Evolutionary conservation across 92 coral and sea anemone genomes (phyloP).

Genomic region (Montipora capitata): DNA sequence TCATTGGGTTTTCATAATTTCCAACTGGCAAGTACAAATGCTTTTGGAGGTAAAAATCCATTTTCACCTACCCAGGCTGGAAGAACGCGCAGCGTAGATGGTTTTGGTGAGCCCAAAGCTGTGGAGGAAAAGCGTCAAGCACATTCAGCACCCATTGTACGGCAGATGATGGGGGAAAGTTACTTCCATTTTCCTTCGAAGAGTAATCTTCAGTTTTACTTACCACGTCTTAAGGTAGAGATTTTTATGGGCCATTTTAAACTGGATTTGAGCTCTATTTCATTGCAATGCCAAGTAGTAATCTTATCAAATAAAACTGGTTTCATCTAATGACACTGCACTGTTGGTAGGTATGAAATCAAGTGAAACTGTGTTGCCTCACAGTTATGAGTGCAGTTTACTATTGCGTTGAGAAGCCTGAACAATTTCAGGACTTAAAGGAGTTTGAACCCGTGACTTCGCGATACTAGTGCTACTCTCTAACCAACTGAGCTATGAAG

Average conservation of each 20-base stretch:
- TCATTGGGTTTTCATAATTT: constrained; percentile 4
- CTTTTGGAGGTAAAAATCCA: constrained; percentile 35
- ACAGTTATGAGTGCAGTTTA: no score
- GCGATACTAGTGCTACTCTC: no score
- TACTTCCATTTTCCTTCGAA: constrained; percentile 64
- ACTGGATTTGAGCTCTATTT: neutral
- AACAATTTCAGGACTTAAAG: no score
- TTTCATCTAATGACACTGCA: no score
- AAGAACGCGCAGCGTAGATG: constrained; percentile 57
- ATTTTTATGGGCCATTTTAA: neutral
- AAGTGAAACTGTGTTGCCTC: no score
- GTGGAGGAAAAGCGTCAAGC: constrained; percentile 18
- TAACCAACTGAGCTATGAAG: no score
- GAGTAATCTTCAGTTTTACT: constrained; percentile 70
- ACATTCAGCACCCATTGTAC: constrained; percentile 78
- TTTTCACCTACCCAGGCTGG: constrained; percentile 18
- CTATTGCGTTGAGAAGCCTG: no score
- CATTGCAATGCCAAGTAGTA: no score
- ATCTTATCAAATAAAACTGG: no score
- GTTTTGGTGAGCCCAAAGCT: neutral
- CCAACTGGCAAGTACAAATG: constrained; percentile 43
- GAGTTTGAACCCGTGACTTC: no score
- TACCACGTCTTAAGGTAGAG: constrained; percentile 78
- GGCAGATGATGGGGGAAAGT: constrained; percentile 20
- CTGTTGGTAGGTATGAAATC: no score